phyloP scores from a whole-genome alignment of 2,888 invertebrate species.

The Ichneumoninae sp. region DNA sequence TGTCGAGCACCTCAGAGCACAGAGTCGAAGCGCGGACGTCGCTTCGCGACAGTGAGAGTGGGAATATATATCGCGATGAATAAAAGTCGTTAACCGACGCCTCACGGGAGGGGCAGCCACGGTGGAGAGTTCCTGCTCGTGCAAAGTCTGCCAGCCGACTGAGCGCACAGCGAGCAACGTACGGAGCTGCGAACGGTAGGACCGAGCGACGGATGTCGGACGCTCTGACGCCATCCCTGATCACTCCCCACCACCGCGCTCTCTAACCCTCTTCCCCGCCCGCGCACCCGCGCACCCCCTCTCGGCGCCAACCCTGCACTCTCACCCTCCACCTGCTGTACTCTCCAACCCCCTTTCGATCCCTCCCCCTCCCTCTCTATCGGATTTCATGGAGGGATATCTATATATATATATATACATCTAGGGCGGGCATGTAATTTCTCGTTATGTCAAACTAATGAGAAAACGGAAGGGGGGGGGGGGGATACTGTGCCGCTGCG shows the following conservation, averaged over 20 bases:
- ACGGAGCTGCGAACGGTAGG: constrained; percentile 59
- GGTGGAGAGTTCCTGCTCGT: constrained; percentile 50
- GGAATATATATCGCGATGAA: constrained; percentile 10
- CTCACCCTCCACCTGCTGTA: constrained; percentile 42
- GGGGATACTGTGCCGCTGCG: no score
- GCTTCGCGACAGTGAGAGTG: neutral
- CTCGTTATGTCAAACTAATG: neutral
- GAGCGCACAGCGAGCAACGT: constrained; percentile 62
- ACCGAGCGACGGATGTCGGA: constrained; percentile 70
- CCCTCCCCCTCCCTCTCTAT: neutral
- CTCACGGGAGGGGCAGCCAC: constrained; percentile 60
- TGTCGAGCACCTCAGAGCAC: constrained; percentile 1
- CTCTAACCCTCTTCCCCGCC: constrained; percentile 29
- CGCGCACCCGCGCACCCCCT: constrained; percentile 62
- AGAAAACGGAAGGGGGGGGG: neutral
- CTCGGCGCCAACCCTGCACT: constrained; percentile 30
- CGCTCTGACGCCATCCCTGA: constrained; percentile 67
- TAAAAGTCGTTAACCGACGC: constrained; percentile 55
- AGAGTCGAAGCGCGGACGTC: neutral
- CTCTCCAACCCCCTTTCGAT: constrained; percentile 25
- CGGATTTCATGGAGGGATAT: constrained; percentile 3
- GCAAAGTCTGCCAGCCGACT: constrained; percentile 75
- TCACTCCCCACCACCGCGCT: constrained; percentile 48
- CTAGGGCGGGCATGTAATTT: constrained; percentile 1
- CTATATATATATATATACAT: neutral